Base-by-base conservation (phyloP, 1,140 invertebrate species). In the Drepana arcuata region DNA sequence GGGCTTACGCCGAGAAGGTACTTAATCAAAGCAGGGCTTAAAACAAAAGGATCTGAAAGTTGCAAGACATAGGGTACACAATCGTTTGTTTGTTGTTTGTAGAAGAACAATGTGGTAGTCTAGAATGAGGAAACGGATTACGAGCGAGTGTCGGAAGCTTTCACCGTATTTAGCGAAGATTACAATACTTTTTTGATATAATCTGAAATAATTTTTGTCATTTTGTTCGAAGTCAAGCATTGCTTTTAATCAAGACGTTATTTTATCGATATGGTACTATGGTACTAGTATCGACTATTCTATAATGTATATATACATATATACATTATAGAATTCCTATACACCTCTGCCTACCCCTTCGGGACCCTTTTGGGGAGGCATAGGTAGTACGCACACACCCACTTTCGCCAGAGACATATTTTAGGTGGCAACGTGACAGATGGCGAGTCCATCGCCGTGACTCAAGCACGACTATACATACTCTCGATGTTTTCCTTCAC, bases 51-150 rank as follows among this genome's bases (percentile, higher is more conserved):
- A 24, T 34, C 45, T 44, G n/a, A n/a, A n/a, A 23, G 31, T 27
- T 23, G 13, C 2, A 23, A 14, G 2, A 1, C 23, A 15, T 44
- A 46, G 14, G 14, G 14, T 31, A 23, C 4, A 40, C 21, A 34
- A 30, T 55, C 25, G 14, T 13, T 26, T 35, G 28, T 12, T 25
- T 27, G 12, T 29, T 0, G 7, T 23, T 16, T 23, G 14, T 13
- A 18, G 21, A 42, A 46, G 39, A 46, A 47, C 48, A 57, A 48
- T 51, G 49, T 41, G 29, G 44, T 46, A 41, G 43, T 48, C 32
- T 45, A 47, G 46, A 50, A 57, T 32, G 45, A 52, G 55, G 51
- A 63, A 59, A 58, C 40, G 43, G 59, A 58, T 62, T 62, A 62
- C 46, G 45, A 40, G 15, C 23, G 33, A 52, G 47, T 57, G 51